Evolutionary conservation across 2,113 vertebrate species (phyloP), one percentile per base, ranked within the genome.

Genomic region (Varanus komodoensis): DNA sequence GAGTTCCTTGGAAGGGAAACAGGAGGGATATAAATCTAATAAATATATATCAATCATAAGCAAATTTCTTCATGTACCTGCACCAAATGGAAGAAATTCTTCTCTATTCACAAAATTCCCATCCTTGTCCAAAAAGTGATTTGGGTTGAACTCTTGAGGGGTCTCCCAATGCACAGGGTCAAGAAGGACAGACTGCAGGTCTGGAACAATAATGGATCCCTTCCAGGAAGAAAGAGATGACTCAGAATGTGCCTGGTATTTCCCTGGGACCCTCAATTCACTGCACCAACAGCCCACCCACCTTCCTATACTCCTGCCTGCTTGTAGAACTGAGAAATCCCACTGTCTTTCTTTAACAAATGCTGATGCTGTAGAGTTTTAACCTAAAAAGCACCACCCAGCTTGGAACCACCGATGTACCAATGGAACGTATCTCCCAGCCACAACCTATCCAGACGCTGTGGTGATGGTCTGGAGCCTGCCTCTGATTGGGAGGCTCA

Each of bases 51-150:
- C 38, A 44, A 44, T 44, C 38, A 44, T 44, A 44, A 44, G 38
- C 38, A 44, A 4, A 12, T 27, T 50, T 80, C 78, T 32, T 8
- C 25, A 80, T 11, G 27, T 80, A 94, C 94, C 92, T 80, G 91
- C 87, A n/a, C 95, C 94, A 87, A 96, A 95, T 27, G 91, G 89
- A 87, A 95, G 69, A 82, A 95, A 96, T 32, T 91, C 95, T 23
- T 94, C 93, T 9, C 52, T 92, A 34, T 71, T 89, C 38, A 44
- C 38, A 44, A 44, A 44, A 44, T 44, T 44, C 3, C 38, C 38
- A 44, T 44, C 38, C 38, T 44, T 44, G 38, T 44, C 38, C 38
- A 44, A 44, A 44, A 44, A 44, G 38, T 44, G 38, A 44, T 44
- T 32, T 0, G 93, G 87, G 68, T 88, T 88, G 77, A 88, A 95